Percentiles rank a stretch among this genome's conserved stretches.
Conservation (phyloP, 2,797 vertebrate genomes). For the Limnodromus scolopaceus region DNA sequence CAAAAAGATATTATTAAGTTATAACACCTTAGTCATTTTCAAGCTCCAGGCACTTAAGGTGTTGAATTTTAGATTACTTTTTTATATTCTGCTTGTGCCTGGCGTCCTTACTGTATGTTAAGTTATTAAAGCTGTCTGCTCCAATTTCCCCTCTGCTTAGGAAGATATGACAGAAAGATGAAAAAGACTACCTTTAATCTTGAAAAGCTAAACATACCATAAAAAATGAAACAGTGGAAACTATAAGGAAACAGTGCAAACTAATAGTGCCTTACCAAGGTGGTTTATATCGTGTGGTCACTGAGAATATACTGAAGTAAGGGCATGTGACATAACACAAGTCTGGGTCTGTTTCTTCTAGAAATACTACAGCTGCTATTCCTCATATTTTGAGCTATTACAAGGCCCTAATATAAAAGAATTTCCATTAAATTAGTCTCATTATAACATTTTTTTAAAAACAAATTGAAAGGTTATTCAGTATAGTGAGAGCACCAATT, state of each 20-base stretch:
- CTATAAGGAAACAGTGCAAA: conserved; percentile 4
- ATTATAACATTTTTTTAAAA: too few relatives aligned
- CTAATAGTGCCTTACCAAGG: neutral
- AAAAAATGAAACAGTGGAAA: conserved; percentile 52
- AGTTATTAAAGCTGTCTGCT: conserved; percentile 77
- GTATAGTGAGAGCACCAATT: neutral
- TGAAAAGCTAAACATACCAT: conserved; percentile 45
- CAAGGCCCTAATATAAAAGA: neutral
- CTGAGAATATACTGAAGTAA: conserved; percentile 38
- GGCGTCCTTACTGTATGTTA: conserved; percentile 58
- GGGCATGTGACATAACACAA: neutral
- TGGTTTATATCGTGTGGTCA: conserved; percentile 21
- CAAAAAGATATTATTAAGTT: conserved; percentile 69
- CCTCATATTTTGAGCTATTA: neutral
- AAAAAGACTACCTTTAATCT: conserved; percentile 54
- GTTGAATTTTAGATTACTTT: conserved; percentile 75
- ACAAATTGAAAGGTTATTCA: neutral
- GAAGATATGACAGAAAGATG: conserved; percentile 66
- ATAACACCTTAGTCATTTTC: conserved; percentile 70
- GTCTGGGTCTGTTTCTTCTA: neutral
- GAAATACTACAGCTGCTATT: neutral
- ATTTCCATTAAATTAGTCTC: neutral
- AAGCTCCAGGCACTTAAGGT: conserved; percentile 67
- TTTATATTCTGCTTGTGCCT: conserved; percentile 67
- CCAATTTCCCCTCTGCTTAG: conserved; percentile 69